These are phyloP conservation scores for Channa maculata DNA, from an alignment of 2,113 vertebrate species.

Conservation along the genomic window DNA sequence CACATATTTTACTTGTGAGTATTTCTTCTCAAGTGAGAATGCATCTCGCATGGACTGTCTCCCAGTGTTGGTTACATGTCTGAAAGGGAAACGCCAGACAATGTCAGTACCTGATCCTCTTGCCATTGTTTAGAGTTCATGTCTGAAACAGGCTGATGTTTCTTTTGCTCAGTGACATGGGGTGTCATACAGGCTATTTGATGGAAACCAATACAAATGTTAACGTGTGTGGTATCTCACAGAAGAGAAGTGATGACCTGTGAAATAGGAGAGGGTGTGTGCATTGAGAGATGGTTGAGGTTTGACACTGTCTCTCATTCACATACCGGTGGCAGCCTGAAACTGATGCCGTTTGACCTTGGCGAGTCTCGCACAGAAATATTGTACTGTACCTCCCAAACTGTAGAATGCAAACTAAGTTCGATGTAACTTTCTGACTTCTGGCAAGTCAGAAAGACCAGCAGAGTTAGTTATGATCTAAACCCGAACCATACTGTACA, in stretches of 20 bases:
- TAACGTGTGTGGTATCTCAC: constrained; percentile 4
- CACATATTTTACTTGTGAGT: too few species aligned
- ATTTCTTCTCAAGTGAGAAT: too few species aligned
- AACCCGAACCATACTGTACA: too few species aligned
- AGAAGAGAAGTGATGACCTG: constrained; percentile 48
- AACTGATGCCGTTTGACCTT: constrained; percentile 61
- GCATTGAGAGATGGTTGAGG: constrained; percentile 58
- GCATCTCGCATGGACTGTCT: too few species aligned
- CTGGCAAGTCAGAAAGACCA: not conserved
- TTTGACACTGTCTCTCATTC: constrained; percentile 65
- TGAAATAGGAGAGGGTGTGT: constrained; percentile 63
- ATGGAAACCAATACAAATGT: constrained; percentile 10
- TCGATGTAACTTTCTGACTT: constrained; percentile 13
- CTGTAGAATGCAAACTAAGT: constrained; percentile 16
- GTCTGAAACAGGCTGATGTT: too few species aligned
- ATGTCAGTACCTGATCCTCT: too few species aligned
- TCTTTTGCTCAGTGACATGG: too few species aligned
- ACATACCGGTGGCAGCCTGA: constrained; percentile 44
- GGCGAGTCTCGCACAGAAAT: constrained; percentile 47
- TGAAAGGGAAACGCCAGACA: too few species aligned
- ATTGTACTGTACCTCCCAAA: constrained; percentile 13
- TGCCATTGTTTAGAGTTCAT: too few species aligned
- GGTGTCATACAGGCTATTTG: not conserved
- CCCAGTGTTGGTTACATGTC: too few species aligned
- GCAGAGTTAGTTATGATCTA: not conserved